Evolutionary conservation across 2,113 vertebrate genomes (phyloP), one percentile per base, ranked within the genome.

Genomic region (Camelus dromedarius): DNA sequence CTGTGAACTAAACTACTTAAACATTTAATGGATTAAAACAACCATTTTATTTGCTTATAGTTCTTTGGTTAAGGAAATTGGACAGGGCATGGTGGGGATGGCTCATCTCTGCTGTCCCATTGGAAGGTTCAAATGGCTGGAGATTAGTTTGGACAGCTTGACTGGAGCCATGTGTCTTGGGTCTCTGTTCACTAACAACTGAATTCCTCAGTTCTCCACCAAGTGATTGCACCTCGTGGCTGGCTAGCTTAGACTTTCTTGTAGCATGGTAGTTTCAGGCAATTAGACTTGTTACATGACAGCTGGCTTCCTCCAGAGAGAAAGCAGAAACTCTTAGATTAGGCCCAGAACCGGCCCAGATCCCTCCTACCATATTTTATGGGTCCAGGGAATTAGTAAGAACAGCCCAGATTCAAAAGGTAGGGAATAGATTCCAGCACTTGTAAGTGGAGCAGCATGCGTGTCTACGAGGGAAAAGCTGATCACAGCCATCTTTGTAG

Each of bases 1-100:
- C 75, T 87, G 8, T 70, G 81, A 83, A 48, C 42, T 81, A n/a
- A 97, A 64, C 22, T 91, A 75, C 46, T 46, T 95, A 67, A 84
- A 94, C 58, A 38, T 38, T 91, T 92, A 77, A 42, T 85, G 28
- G 15, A 66, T 93, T 96, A 79, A 88, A 92, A 88, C 4, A 66
- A 3, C 13, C 7, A 7, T 82, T 92, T 95, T 89, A 82, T 32
- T 75, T 92, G 32, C n/a, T 48, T 91, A 54, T 1, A 67, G 18
- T 83, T 75, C 18, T 70, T 82, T 88, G 50, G 67, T 76, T 96
- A 24, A 54, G 52, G 85, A 80, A 89, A 83, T 79, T 95, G 22
- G 70, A 62, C 11, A 8, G 20, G 24, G 20, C n/a, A 26, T 42
- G 58, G 30, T 77, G 26, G 42, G n/a, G 24, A 67, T 95, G 60